Evolutionary conservation across 37 sponge, comb jelly and placozoan species (phyloP).

Genomic region (Halichondria panicea): DNA sequence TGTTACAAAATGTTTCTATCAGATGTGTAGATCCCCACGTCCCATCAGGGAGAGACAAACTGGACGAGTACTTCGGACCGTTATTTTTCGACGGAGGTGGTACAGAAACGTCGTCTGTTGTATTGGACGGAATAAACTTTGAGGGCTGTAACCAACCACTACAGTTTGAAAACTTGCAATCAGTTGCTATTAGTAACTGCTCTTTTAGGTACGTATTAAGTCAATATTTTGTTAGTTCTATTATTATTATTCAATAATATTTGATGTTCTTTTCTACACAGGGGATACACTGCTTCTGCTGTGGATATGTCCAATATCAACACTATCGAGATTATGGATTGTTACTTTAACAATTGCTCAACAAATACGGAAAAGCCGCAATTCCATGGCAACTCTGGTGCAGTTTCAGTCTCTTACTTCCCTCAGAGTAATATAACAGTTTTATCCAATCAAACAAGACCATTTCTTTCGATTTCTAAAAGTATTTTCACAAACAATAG

Average conservation of each 20-base stretch:
- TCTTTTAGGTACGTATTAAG: conserved; percentile 48
- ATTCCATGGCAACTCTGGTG: conserved; percentile 42
- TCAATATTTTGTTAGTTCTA: too few species aligned
- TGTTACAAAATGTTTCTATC: too few species aligned
- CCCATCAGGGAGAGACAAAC: too few species aligned
- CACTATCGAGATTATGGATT: conserved; percentile 1
- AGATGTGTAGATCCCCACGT: too few species aligned
- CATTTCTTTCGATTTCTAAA: too few species aligned
- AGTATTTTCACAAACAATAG: conserved; percentile 21
- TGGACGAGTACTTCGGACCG: too few species aligned
- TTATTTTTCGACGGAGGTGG: too few species aligned
- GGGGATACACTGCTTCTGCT: conserved; percentile 27
- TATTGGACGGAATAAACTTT: conserved; percentile 27
- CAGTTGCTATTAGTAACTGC: conserved; percentile 40
- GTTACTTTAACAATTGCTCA: conserved; percentile 16
- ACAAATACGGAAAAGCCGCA: neutral
- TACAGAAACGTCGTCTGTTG: too few species aligned
- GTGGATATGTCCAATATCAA: conserved; percentile 37
- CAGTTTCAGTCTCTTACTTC: conserved; percentile 36
- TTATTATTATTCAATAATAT: too few species aligned
- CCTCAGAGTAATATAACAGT: too few species aligned
- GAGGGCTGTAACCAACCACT: conserved; percentile 18
- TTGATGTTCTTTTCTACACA: too few species aligned
- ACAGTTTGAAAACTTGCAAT: conserved; percentile 26
- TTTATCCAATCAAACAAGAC: too few species aligned